Evolutionary conservation across 2,113 vertebrate genomes (phyloP).

Genomic region (Sinocyclocheilus rhinocerous): DNA sequence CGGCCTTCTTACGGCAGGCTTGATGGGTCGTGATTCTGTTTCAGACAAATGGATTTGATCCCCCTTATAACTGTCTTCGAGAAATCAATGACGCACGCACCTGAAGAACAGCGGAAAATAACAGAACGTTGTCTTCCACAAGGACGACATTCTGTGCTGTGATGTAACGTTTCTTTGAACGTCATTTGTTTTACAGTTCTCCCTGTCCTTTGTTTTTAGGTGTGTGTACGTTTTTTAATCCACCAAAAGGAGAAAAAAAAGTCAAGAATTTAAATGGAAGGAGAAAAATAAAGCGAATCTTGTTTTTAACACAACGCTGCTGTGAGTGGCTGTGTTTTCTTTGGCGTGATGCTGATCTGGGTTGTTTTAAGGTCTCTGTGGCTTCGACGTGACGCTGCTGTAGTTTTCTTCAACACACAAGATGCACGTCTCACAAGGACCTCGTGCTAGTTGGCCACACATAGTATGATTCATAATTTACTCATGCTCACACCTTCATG

Average conservation of each 20-base stretch:
- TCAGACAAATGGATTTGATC: constrained; percentile 54
- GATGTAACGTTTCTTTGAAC: constrained; percentile 56
- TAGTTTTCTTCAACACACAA: background rate
- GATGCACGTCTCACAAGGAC: background rate
- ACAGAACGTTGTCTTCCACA: constrained; percentile 65
- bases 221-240: constrained; percentile 66
- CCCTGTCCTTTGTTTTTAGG: constrained; percentile 56
- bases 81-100: constrained; percentile 54
- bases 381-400: background rate
- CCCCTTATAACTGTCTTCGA: constrained; percentile 42
- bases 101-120: constrained; percentile 47
- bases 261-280: constrained; percentile 65
- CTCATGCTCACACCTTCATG: background rate
- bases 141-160: constrained; percentile 67
- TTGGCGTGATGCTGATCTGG: background rate
- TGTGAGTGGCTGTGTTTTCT: background rate
- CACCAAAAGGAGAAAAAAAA: constrained; percentile 69
- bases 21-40: constrained; percentile 59
- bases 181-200: constrained; percentile 56
- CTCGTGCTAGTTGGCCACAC: too few relatives aligned
- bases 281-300: constrained; percentile 71
- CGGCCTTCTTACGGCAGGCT: constrained; percentile 57
- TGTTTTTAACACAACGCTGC: constrained; percentile 73
- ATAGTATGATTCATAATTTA: too few relatives aligned
- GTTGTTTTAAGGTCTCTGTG: background rate